These are phyloP conservation scores for Glaucomys volans DNA, from an alignment of 2,113 vertebrate species.

Conservation along the genomic window DNA sequence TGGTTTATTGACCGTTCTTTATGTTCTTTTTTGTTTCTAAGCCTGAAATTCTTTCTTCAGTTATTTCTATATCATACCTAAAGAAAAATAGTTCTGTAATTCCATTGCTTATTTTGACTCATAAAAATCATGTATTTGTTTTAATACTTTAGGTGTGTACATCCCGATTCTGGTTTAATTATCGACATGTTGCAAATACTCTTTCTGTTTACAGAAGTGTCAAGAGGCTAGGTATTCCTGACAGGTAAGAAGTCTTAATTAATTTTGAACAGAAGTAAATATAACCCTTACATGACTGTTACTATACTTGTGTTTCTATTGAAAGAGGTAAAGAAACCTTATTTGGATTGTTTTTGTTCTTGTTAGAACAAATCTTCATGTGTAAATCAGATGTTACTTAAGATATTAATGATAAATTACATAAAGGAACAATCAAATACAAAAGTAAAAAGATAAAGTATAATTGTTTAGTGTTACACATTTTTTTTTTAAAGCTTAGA, in stretches of 20 bases:
- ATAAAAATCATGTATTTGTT: slow-evolving; percentile 54
- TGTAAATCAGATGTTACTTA: slow-evolving; percentile 23
- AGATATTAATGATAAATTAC: not conserved
- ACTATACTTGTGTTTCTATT: slow-evolving; percentile 40
- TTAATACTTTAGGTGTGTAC: slow-evolving; percentile 93
- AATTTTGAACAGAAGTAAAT: slow-evolving; percentile 25
- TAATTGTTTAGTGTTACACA: not conserved
- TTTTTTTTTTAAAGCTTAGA: not conserved
- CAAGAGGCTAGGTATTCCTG: slow-evolving; percentile 97
- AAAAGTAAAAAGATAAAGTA: not conserved
- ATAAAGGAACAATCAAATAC: not conserved
- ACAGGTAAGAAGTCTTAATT: slow-evolving; percentile 90
- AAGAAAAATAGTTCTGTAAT: slow-evolving; percentile 17
- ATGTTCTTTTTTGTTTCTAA: slow-evolving; percentile 46
- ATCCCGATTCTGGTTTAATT: slow-evolving; percentile 99
- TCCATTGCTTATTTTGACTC: slow-evolving; percentile 34
- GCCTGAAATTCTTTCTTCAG: slow-evolving; percentile 5
- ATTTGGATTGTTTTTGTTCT: slow-evolving; percentile 23
- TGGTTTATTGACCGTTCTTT: slow-evolving; percentile 62
- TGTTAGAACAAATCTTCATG: not conserved
- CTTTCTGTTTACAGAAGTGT: slow-evolving; percentile 98
- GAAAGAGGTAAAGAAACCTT: slow-evolving; percentile 7
- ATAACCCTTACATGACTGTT: slow-evolving; percentile 1
- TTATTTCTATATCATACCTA: not conserved
- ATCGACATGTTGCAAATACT: slow-evolving; percentile 98